Evolutionary conservation across 2,888 invertebrate species (phyloP), one percentile per base, ranked within the genome.

Genomic region (Diachrysia chrysitis): DNA sequence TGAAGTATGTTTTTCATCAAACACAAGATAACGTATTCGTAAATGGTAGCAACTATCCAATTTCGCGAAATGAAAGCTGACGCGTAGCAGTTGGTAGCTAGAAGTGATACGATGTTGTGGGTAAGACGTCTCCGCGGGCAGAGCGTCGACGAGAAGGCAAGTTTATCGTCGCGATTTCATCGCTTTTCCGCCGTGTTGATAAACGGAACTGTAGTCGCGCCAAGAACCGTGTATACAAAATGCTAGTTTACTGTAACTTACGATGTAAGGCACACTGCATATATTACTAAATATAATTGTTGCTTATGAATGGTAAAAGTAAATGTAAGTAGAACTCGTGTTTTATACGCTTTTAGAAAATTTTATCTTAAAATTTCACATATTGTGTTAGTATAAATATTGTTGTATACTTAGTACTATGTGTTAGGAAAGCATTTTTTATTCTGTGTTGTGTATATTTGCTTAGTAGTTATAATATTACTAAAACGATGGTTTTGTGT

Each of bases 111-210:
- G 71, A 72, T 83, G 76, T 83, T 76, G 81, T 79, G 76, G 80
- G 82, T 76, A 72, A 68, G 69, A 73, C 78, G 78, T 81, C 84
- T 84, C 77, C 68, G 71, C 66, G 46, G n/a, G 46, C 46, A 17
- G 46, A n/a, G 21, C 48, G 48, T 12, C 75, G 78, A 69, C 80
- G 80, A 81, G 81, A 71, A 81, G 78, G 79, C 78, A 82, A 83
- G 83, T 87, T 87, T 87, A 85, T 86, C 82, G 85, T 72, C 70
- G 71, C 74, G 83, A 83, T 87, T 83, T 87, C 83, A 87, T 87
- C 87, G 86, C 81, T 71, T 82, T 85, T 82, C 83, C 82, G 85
- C 75, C 82, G 75, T 83, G 81, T 84, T 87, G 87, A 84, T 86
- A 86, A 85, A 86, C 85, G 83, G 73, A 72, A 82, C 78, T 78